phyloP scores from a whole-genome alignment of 2,113 vertebrate species.

The Gracilinanus agilis region DNA sequence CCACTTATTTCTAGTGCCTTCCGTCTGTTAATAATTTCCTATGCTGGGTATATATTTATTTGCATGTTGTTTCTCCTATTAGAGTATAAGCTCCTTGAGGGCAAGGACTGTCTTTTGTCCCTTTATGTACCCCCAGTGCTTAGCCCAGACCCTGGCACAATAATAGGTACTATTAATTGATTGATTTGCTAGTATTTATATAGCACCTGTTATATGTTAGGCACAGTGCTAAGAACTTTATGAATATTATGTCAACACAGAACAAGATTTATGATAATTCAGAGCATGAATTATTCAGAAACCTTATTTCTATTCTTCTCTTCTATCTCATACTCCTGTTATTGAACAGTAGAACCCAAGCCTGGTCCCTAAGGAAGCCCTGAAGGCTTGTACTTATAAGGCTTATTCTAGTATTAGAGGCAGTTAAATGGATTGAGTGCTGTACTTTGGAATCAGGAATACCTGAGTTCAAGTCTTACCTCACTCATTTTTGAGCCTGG shows the following conservation, averaged over 20 bases:
- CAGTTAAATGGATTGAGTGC: background rate
- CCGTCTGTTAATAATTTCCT: background rate
- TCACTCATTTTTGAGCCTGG: too few species aligned
- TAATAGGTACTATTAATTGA: background rate
- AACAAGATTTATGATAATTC: background rate
- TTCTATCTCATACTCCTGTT: background rate
- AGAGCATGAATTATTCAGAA: background rate
- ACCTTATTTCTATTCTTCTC: background rate
- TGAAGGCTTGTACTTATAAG: background rate
- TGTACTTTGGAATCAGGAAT: background rate
- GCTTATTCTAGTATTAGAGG: background rate
- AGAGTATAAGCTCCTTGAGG: background rate
- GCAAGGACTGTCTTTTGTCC: background rate
- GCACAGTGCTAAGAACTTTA: too few species aligned
- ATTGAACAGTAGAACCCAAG: background rate
- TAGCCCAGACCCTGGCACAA: background rate
- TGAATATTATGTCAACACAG: background rate
- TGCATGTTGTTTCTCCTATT: too few species aligned
- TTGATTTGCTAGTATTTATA: background rate
- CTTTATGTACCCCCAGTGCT: background rate
- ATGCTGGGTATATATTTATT: background rate
- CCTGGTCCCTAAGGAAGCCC: background rate
- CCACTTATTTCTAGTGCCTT: background rate
- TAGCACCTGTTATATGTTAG: too few species aligned
- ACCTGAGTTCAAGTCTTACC: background rate